Conservation (phyloP, 2,888 invertebrate genomes). For the Piscicola geometra region DNA sequence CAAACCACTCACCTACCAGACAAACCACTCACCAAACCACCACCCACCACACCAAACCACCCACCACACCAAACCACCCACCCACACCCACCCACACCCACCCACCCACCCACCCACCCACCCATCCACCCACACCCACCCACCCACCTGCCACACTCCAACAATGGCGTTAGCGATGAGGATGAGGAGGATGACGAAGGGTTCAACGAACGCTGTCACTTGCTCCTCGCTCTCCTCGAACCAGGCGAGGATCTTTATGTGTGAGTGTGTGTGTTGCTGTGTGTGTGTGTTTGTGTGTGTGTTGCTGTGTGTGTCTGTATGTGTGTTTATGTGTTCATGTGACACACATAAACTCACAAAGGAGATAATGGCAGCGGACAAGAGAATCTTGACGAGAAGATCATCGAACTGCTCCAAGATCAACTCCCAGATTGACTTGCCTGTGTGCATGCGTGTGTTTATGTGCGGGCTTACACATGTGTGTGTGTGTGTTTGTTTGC, state of each 20-base stretch:
- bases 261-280: no score
- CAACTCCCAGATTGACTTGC: conserved; percentile 99
- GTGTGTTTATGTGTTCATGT: no score
- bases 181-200: conserved; percentile 99
- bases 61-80: no score
- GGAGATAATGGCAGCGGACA: conserved; percentile 99
- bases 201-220: conserved; percentile 93
- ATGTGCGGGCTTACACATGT: background rate
- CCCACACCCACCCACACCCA: no score
- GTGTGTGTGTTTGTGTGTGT: no score
- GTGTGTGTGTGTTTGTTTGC: conserved; percentile 19
- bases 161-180: conserved; percentile 99
- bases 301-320: no score
- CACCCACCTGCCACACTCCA: background rate
- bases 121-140: background rate
- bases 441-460: conserved; percentile 57
- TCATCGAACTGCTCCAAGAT: conserved; percentile 99
- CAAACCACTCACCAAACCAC: no score
- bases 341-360: conserved; percentile 54
- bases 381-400: conserved; percentile 99
- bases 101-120: no score
- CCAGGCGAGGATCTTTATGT: conserved; percentile 87
- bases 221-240: conserved; percentile 98
- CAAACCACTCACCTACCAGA: no score
- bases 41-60: no score